Percentiles rank a stretch among this genome's conserved stretches.
phyloP scores from a whole-genome alignment of 2,888 invertebrate genomes.

The Alcis repandata region DNA sequence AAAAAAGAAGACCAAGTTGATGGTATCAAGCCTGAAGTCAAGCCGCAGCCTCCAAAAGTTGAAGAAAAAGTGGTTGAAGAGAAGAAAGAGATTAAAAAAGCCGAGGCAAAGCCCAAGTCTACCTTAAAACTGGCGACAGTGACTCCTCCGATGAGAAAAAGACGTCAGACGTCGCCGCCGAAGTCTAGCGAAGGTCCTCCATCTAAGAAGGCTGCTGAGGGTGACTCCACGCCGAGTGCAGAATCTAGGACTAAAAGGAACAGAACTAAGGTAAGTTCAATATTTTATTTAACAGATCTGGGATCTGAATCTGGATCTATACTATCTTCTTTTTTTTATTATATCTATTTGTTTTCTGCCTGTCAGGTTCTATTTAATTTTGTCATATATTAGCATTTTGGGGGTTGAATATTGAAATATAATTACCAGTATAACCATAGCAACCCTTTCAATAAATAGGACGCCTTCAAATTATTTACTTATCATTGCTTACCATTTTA shows the following conservation, averaged over 20 bases:
- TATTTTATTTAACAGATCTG: too few relatives aligned
- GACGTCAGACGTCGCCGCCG: conserved; percentile 82
- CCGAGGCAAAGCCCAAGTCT: conserved; percentile 77
- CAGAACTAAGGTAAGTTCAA: conserved; percentile 73
- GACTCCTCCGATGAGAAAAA: conserved; percentile 84
- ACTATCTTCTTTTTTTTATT: too few relatives aligned
- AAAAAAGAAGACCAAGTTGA: conserved; percentile 49
- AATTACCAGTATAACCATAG: too few relatives aligned
- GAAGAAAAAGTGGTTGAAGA: conserved; percentile 70
- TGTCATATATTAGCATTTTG: too few relatives aligned
- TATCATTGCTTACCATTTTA: too few relatives aligned
- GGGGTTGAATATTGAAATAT: too few relatives aligned
- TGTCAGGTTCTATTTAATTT: too few relatives aligned
- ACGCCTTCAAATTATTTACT: too few relatives aligned
- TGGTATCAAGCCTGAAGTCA: conserved; percentile 35
- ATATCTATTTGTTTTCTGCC: too few relatives aligned
- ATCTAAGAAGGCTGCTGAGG: conserved; percentile 71
- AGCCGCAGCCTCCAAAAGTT: conserved; percentile 57
- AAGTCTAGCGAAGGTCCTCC: conserved; percentile 69
- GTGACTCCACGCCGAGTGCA: conserved; percentile 71
- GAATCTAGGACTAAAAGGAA: conserved; percentile 80
- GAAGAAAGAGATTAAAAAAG: conserved; percentile 66
- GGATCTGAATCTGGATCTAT: too few relatives aligned
- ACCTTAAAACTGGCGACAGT: conserved; percentile 86
- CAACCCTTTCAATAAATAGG: too few relatives aligned